These are phyloP conservation scores for Galleria mellonella DNA, from an alignment of 1,140 invertebrate genomes.

Conservation along the genomic window DNA sequence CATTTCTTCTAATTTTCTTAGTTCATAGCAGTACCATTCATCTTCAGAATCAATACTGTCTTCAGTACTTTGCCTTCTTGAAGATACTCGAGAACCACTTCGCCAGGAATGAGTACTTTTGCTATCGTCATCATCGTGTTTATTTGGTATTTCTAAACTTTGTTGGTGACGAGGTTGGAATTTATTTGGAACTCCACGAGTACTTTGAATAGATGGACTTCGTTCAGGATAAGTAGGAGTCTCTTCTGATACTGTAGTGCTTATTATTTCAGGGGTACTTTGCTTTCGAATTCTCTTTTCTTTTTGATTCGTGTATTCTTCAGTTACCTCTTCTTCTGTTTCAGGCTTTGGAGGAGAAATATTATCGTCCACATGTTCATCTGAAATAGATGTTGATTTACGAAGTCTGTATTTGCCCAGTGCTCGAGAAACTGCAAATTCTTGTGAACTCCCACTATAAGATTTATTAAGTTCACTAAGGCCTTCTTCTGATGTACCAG, in stretches of 20 bases:
- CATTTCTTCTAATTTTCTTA: slow-evolving; percentile 89
- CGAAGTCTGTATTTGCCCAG: slow-evolving; percentile 87
- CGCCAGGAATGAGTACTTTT: slow-evolving; percentile 89
- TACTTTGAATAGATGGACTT: slow-evolving; percentile 79
- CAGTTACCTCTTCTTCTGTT: slow-evolving; percentile 46
- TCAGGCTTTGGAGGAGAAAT: slow-evolving; percentile 70
- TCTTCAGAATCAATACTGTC: slow-evolving; percentile 95
- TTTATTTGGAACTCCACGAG: slow-evolving; percentile 74
- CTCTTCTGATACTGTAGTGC: slow-evolving; percentile 54
- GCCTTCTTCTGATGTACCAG: slow-evolving; percentile 73
- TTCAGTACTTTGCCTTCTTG: slow-evolving; percentile 91
- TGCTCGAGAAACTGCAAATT: slow-evolving; percentile 89
- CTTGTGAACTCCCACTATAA: slow-evolving; percentile 75
- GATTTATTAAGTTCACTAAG: slow-evolving; percentile 76
- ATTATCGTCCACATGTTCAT: slow-evolving; percentile 76
- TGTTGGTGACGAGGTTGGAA: slow-evolving; percentile 82
- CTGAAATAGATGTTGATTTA: slow-evolving; percentile 81
- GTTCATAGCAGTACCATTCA: slow-evolving; percentile 93
- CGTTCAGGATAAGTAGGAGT: slow-evolving; percentile 73
- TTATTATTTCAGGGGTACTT: slow-evolving; percentile 63
- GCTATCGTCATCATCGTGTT: slow-evolving; percentile 88
- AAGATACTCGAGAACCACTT: slow-evolving; percentile 89
- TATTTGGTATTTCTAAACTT: slow-evolving; percentile 86
- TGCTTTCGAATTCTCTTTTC: slow-evolving; percentile 47
- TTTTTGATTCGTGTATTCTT: slow-evolving; percentile 36